A percentile compares a stretch with the other conserved stretches of the same genome.
phyloP scores from a whole-genome alignment of 2,888 invertebrate species.

The Rapana venosa region DNA sequence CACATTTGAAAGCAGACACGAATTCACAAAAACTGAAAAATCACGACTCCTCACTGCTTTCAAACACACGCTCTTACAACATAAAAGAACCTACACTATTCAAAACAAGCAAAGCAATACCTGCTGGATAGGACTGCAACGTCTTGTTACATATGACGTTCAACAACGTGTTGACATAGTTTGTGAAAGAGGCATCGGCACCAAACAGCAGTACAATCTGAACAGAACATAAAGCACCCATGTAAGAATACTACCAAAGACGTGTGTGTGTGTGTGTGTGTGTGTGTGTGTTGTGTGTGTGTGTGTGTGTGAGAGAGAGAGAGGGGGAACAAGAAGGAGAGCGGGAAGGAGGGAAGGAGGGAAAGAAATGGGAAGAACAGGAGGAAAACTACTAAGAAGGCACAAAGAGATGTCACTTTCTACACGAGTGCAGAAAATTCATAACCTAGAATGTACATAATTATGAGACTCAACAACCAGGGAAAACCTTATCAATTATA shows the following conservation, averaged over 20 bases:
- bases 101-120: not conserved
- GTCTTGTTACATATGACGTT: conserved; percentile 72
- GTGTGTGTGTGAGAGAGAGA: conserved; percentile 4
- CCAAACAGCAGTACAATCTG: conserved; percentile 78
- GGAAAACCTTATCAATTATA: too few relatives aligned
- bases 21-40: too few relatives aligned
- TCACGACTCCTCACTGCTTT: too few relatives aligned
- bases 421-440: not conserved
- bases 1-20: too few relatives aligned
- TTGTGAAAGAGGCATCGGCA: conserved; percentile 65
- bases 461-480: too few relatives aligned
- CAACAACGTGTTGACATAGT: conserved; percentile 78
- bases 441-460: too few relatives aligned
- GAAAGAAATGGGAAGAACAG: not conserved
- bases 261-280: too few relatives aligned
- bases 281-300: too few relatives aligned
- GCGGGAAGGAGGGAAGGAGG: not conserved
- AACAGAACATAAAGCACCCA: not conserved
- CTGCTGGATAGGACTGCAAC: conserved; percentile 62
- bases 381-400: not conserved
- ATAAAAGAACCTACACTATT: not conserved
- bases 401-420: not conserved
- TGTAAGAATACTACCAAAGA: too few relatives aligned
- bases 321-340: not conserved
- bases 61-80: too few relatives aligned